These are phyloP conservation scores for Drosophila arawakana DNA, from an alignment of 1,140 invertebrate species.

Conservation along the genomic window DNA sequence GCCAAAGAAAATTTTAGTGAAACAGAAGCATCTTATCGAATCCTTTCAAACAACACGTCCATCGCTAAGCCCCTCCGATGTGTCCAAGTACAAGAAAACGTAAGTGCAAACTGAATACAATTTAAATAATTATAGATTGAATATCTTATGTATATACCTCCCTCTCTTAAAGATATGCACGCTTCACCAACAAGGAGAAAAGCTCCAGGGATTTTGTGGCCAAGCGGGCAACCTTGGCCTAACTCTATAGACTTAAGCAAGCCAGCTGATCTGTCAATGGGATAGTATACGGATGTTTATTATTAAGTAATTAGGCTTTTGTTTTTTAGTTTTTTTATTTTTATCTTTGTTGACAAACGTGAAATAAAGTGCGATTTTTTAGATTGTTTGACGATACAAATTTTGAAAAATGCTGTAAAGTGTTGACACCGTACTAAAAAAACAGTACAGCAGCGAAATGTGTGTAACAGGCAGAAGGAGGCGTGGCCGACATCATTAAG, in stretches of 20 bases:
- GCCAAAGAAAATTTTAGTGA: slow-evolving; percentile 76
- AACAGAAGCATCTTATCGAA: slow-evolving; percentile 77
- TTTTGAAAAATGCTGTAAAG: too few species aligned
- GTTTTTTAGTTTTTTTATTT: slow-evolving; percentile 6
- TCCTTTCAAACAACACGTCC: slow-evolving; percentile 72
- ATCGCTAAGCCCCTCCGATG: slow-evolving; percentile 69
- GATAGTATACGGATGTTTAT: slow-evolving; percentile 2
- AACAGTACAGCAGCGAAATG: too few species aligned
- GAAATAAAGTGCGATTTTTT: slow-evolving; percentile 15
- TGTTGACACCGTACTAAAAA: too few species aligned
- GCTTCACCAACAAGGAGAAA: slow-evolving; percentile 82
- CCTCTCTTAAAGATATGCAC: slow-evolving; percentile 64
- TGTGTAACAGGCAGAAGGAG: too few species aligned
- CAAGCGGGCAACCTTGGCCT: slow-evolving; percentile 77
- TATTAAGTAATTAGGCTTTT: not conserved
- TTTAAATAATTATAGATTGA: not conserved
- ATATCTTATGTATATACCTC: not conserved
- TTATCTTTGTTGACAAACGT: slow-evolving; percentile 5
- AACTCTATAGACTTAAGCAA: slow-evolving; percentile 61
- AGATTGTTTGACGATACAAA: not conserved
- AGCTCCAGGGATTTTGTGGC: slow-evolving; percentile 76
- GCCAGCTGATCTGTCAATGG: slow-evolving; percentile 16
- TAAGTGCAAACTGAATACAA: slow-evolving; percentile 33
- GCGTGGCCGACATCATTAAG: too few species aligned
- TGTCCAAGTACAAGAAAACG: slow-evolving; percentile 80